Conservation (phyloP, 2,113 vertebrate species). For the Agapornis roseicollis region DNA sequence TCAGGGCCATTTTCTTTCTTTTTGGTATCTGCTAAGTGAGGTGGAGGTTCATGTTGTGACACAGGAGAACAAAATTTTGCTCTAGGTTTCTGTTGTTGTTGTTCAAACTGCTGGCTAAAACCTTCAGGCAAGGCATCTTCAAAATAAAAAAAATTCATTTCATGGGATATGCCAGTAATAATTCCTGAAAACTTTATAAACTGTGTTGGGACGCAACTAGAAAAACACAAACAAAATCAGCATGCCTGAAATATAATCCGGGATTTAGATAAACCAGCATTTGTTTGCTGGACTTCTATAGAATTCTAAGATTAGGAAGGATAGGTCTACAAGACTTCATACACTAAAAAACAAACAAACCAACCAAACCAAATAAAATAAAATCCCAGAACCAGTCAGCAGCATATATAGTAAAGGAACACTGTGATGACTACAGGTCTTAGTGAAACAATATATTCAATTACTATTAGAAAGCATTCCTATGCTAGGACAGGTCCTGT, state of each 20-base stretch:
- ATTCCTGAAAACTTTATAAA: neutral
- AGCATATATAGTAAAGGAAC: neutral
- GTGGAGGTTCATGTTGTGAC: neutral
- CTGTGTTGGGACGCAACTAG: neutral
- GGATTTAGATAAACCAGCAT: neutral
- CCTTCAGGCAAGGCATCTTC: constrained; percentile 93
- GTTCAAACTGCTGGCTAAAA: constrained; percentile 93
- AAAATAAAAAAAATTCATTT: neutral
- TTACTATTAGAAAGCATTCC: neutral
- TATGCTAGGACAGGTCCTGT: fast-evolving
- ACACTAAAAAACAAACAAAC: neutral
- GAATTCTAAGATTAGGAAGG: neutral
- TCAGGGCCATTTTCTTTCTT: constrained; percentile 53
- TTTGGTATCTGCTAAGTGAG: constrained; percentile 40
- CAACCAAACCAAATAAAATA: neutral
- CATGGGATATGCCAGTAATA: neutral
- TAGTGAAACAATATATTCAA: neutral
- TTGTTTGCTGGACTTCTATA: neutral
- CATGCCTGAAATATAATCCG: neutral
- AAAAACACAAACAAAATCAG: neutral
- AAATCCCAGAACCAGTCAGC: neutral
- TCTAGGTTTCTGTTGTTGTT: constrained; percentile 84
- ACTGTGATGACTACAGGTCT: fast-evolving
- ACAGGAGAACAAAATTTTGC: constrained; percentile 80
- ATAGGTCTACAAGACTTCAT: neutral